Evolutionary conservation across 1,140 invertebrate genomes (phyloP), one percentile per base, ranked within the genome.

Genomic region (Acromyrmex heyeri): DNA sequence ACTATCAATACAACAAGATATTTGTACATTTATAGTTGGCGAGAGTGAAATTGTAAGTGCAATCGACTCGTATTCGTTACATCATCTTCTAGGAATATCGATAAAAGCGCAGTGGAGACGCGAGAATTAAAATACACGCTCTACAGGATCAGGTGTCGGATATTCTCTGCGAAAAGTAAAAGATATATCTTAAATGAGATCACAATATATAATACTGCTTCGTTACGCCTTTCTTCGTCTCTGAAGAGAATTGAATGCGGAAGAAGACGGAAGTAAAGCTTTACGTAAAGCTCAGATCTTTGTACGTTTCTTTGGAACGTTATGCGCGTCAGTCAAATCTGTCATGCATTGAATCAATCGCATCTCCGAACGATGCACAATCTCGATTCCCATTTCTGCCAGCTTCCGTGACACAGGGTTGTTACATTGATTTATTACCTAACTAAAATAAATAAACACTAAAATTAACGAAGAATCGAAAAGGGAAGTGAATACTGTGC

Each of bases 181-280:
- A 48, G 69, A 50, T 7, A 6, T 12, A 73, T 24, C 10, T 73
- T 85, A 65, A 24, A 91, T 64, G 89, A 93, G 91, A 94, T 94
- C 93, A 94, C 93, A 94, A 92, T 78, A 65, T 85, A 92, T 94
- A 94, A 94, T 94, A 94, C 94, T 94, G 94, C 86, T 94, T 92
- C 87, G 91, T 89, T 92, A 89, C 78, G 64, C 70, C 53, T 79
- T 78, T 82, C 77, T 83, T 67, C 70, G 83, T 79, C 83, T 89
- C 62, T 59, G 86, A 87, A 87, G 85, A 85, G 38, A 34, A 50
- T 38, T 24, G 30, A 38, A 48, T 48, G 27, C 38, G 72, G 79
- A 34, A 62, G 38, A 38, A 61, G 59, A 34, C 30, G 18, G 24
- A 73, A 79, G 4, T 59, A 57, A 21, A 83, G 55, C 55, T 81